phyloP scores from a whole-genome alignment of 2,797 vertebrate genomes.

The Vipera ursinii region DNA sequence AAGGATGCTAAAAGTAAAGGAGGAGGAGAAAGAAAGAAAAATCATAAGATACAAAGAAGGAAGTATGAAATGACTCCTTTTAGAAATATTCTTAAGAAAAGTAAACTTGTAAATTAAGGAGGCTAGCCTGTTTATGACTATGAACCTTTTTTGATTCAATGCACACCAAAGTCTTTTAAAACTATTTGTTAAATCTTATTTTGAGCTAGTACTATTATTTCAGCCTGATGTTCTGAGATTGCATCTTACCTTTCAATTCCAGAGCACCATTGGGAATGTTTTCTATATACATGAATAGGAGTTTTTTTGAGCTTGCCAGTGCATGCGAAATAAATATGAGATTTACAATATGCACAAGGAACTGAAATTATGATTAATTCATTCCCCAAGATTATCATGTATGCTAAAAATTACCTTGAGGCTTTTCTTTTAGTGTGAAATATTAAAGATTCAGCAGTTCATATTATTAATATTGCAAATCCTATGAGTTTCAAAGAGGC shows the following conservation, averaged over 20 bases:
- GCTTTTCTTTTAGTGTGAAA: slow-evolving; percentile 70
- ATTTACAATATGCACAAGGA: slow-evolving; percentile 59
- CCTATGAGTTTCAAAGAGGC: slow-evolving; percentile 52
- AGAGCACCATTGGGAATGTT: not conserved
- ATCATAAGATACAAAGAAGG: not conserved
- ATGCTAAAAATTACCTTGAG: slow-evolving; percentile 66
- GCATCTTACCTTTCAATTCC: not conserved
- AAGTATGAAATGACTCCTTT: not conserved
- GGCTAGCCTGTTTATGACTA: not conserved
- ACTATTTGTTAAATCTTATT: not conserved
- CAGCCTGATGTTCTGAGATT: not conserved
- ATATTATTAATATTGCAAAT: slow-evolving; percentile 70
- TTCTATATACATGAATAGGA: slow-evolving; percentile 1
- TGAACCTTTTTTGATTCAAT: not conserved
- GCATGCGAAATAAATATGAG: slow-evolving; percentile 50
- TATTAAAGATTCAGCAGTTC: slow-evolving; percentile 71
- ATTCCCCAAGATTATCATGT: slow-evolving; percentile 67
- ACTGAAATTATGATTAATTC: slow-evolving; percentile 69
- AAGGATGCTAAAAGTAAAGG: not conserved
- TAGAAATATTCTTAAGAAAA: not conserved
- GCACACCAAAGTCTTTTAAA: not conserved
- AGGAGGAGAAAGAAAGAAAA: not conserved
- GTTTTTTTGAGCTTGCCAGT: not conserved
- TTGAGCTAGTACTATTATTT: not conserved
- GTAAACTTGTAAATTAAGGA: not conserved